Conservation (phyloP, 64 coral and sea anemone species). For the Montipora efflorescens region DNA sequence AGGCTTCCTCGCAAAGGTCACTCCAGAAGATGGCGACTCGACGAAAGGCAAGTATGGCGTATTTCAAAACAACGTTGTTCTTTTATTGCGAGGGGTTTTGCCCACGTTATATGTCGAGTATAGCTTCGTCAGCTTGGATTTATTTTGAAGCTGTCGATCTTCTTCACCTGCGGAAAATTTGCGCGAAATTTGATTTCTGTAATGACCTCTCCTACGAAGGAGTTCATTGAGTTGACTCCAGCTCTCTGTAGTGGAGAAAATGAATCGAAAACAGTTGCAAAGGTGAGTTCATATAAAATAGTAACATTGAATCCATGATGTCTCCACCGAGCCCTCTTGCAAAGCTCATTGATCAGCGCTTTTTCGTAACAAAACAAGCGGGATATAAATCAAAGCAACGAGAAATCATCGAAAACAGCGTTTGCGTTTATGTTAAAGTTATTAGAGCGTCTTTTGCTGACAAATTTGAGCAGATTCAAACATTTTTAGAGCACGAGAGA, state of each 20-base stretch:
- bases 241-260: slow-evolving; percentile 10
- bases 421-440: background rate
- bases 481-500: background rate
- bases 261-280: background rate
- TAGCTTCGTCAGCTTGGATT: slow-evolving; percentile 29
- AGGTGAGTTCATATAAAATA: background rate
- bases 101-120: slow-evolving; percentile 35
- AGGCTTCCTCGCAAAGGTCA: background rate
- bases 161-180: background rate
- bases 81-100: background rate
- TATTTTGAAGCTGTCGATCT: background rate
- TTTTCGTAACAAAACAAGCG: no score
- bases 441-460: background rate
- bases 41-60: slow-evolving; percentile 16
- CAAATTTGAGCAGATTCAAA: background rate
- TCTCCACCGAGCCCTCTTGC: background rate
- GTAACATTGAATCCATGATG: background rate
- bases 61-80: slow-evolving; percentile 37
- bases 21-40: slow-evolving; percentile 8
- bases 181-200: background rate
- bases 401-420: background rate
- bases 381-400: no score
- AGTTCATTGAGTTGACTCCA: slow-evolving; percentile 32
- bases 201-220: slow-evolving; percentile 1
- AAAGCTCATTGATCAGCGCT: background rate